Evolutionary conservation across 2,113 vertebrate genomes (phyloP).

Genomic region (Dasyprocta punctata): DNA sequence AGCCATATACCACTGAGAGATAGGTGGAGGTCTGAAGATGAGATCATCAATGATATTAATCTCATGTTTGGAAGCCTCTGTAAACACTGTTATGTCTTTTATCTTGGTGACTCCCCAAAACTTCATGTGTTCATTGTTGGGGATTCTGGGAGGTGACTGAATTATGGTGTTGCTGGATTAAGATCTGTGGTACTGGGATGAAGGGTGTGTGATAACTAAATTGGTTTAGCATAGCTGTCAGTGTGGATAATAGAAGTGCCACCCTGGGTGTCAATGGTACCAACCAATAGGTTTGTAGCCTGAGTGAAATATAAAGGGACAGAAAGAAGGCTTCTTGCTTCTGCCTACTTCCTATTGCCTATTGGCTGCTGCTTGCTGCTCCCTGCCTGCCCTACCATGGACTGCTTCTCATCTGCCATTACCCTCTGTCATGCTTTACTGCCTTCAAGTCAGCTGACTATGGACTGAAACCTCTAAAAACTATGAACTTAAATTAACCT

Average conservation of each 20-base stretch:
- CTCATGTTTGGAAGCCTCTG: not conserved
- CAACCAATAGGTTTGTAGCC: not conserved
- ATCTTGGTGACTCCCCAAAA: not conserved
- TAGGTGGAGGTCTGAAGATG: not conserved
- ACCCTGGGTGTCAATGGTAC: not conserved
- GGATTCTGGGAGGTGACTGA: not conserved
- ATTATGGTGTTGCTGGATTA: not conserved
- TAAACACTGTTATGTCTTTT: not conserved
- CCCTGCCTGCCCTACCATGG: not conserved
- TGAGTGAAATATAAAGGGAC: not conserved
- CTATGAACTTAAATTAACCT: not conserved
- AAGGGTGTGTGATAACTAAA: not conserved
- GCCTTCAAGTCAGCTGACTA: not conserved
- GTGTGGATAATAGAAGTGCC: too few relatives aligned
- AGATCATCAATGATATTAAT: not conserved
- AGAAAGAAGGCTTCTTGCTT: not conserved
- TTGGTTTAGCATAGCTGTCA: too few relatives aligned
- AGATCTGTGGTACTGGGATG: not conserved
- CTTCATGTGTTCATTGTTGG: not conserved
- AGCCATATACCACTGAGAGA: not conserved
- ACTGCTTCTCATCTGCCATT: not conserved
- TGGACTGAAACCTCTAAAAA: not conserved
- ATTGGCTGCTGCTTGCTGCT: not conserved
- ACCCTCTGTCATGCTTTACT: not conserved
- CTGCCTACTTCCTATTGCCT: not conserved